Conservation (phyloP, 2,797 vertebrate species). For the Syngnathus acus region DNA sequence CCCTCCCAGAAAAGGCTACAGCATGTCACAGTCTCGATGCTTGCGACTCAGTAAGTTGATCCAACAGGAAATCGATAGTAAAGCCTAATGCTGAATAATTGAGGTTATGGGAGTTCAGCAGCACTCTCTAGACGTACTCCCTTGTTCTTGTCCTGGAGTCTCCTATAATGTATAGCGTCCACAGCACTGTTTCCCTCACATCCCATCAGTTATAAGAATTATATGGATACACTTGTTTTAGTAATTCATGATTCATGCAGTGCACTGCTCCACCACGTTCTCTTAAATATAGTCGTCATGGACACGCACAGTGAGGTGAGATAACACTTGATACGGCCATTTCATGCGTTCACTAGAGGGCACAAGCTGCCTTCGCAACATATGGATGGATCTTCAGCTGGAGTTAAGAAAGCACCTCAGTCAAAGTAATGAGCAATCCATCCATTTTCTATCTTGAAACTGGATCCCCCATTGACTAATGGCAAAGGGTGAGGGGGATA, state of each 20-base stretch:
- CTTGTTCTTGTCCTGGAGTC: conserved; percentile 31
- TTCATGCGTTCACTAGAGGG: conserved; percentile 69
- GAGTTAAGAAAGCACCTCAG: not conserved
- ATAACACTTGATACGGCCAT: conserved; percentile 8
- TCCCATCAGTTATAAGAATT: conserved; percentile 27
- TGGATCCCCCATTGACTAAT: not conserved
- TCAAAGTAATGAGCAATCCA: conserved; percentile 11
- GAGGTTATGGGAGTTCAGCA: conserved; percentile 72
- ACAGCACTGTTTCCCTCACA: conserved; percentile 20
- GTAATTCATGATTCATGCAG: conserved; percentile 27
- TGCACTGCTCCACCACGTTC: not conserved
- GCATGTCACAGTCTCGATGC: conserved; percentile 57
- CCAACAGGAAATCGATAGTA: conserved; percentile 75
- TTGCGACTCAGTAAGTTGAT: conserved; percentile 69
- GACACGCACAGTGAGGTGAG: not conserved
- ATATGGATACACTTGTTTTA: conserved; percentile 41
- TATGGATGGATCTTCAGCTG: not conserved
- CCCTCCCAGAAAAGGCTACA: conserved; percentile 47
- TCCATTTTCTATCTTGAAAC: not conserved
- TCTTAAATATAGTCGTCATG: not conserved
- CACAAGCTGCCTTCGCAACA: conserved; percentile 60
- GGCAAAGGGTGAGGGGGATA: not conserved
- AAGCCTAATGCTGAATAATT: conserved; percentile 79
- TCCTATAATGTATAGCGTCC: conserved; percentile 48
- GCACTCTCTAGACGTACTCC: conserved; percentile 53